Conservation (phyloP, 1,140 invertebrate genomes). For the Pentalonia nigronervosa region DNA sequence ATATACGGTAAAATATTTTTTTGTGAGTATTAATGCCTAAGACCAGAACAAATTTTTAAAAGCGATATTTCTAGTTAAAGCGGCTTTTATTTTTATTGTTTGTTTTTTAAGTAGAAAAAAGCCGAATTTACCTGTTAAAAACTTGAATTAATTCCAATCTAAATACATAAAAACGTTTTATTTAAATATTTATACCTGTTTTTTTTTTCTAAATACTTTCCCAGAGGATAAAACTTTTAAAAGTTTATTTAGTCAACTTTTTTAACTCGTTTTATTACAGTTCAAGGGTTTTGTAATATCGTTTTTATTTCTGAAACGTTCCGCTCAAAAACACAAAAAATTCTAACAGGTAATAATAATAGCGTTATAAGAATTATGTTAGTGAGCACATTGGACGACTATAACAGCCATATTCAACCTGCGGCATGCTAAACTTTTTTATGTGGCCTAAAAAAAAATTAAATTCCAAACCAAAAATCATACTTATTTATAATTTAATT, state of each 20-base stretch:
- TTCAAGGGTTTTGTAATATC: slow-evolving; percentile 38
- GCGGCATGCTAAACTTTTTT: neutral
- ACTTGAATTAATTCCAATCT: slow-evolving; percentile 28
- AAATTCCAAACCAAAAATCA: neutral
- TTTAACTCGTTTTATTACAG: slow-evolving; percentile 26
- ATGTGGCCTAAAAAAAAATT: neutral
- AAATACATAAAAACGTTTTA: slow-evolving; percentile 31
- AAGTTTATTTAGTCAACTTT: slow-evolving; percentile 39
- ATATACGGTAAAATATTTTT: neutral
- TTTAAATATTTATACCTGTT: slow-evolving; percentile 17
- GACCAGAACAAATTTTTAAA: neutral
- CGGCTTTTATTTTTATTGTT: neutral
- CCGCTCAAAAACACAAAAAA: neutral
- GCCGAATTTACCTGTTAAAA: slow-evolving; percentile 33
- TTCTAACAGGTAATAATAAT: neutral
- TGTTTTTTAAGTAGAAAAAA: slow-evolving; percentile 20
- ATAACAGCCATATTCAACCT: neutral
- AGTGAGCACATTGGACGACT: neutral
- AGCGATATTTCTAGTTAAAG: neutral
- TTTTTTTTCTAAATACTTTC: neutral
- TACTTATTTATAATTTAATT: neutral
- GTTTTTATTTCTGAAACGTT: neutral
- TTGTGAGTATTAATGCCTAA: neutral
- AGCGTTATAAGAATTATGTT: neutral
- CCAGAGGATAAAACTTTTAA: neutral